Base-by-base conservation (phyloP, 1,140 invertebrate genomes). In the Drosophila sproati region DNA sequence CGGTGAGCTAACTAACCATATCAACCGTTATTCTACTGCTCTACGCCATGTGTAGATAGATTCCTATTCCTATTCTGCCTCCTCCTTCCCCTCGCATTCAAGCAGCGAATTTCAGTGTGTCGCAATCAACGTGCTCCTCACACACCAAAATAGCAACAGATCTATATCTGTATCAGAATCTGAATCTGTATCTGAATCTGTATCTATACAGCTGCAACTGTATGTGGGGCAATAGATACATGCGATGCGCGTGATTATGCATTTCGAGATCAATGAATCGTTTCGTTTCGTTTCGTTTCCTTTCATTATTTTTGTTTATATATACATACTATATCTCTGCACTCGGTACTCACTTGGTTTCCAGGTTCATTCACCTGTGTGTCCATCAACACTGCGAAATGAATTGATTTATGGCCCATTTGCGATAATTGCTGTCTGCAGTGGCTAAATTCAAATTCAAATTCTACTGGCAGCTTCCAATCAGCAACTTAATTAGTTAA, bases 1-100 rank as follows among this genome's bases (percentile, higher is more conserved):
- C 94, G 51, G 96, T 92, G 70, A 94, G 91, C 56, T 43, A 50
- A 32, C 43, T 12, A n/a, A 31, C 35, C 20, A 32, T 34, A 50
- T 35, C 50, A 59, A 45, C 59, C 41, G 20, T 20, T 20, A 20
- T 20, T 20, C 20, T 1, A 20, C 20, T 1, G 20, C 20, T 20
- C 20, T 20, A 20, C 20, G 20, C 20, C 20, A 20, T 20, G 20
- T 20, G 20, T 20, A 20, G 20, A 20, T 20, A 20, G 20, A 20
- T 20, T 20, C 20, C 20, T 20, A 52, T 32, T 20, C 5, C 50
- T 2, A 47, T 28, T 28, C 12, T n/a, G 28, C 10, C 12, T 45
- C 12, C 35, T 7, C 2, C 2, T 7, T 1, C 10, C 0, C 8
- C 10, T 41, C n/a, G n/a, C 39, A 43, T 43, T 43, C 39, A 43